phyloP scores from a whole-genome alignment of 64 coral and sea anemone species.

The Acropora yongei region DNA sequence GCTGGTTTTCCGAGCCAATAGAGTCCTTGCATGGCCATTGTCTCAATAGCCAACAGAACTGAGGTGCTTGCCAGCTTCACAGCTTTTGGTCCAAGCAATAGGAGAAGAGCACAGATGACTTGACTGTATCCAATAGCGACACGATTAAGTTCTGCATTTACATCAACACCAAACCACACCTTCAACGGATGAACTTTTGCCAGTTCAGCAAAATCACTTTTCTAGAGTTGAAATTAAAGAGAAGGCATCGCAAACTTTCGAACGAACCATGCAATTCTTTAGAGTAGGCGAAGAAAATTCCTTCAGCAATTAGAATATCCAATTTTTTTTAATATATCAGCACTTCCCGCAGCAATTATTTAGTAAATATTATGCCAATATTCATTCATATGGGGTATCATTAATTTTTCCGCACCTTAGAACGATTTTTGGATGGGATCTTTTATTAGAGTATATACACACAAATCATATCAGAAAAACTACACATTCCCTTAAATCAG shows the following conservation, averaged over 20 bases:
- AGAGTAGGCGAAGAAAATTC: too few relatives aligned
- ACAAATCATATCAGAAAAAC: too few relatives aligned
- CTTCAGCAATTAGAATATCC: too few relatives aligned
- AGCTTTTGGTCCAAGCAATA: conserved; percentile 45
- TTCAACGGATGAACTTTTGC: conserved; percentile 69
- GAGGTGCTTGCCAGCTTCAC: conserved; percentile 51
- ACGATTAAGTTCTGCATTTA: conserved; percentile 54
- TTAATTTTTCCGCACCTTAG: too few relatives aligned
- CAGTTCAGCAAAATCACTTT: conserved; percentile 61
- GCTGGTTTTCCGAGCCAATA: conserved; percentile 49
- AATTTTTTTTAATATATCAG: too few relatives aligned
- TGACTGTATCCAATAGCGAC: conserved; percentile 59
- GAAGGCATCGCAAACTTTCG: background rate
- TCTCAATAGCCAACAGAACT: conserved; percentile 56
- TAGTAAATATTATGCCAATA: too few relatives aligned
- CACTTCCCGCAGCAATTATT: too few relatives aligned
- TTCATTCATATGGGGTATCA: too few relatives aligned
- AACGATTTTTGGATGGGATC: too few relatives aligned
- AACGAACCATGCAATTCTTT: background rate
- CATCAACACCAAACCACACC: conserved; percentile 53
- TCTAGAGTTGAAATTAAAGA: conserved; percentile 42
- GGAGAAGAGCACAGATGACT: conserved; percentile 46
- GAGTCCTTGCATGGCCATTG: conserved; percentile 42
- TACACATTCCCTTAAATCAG: too few relatives aligned
- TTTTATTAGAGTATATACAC: too few relatives aligned